Evolutionary conservation across 2,888 invertebrate species (phyloP).

Genomic region (Synergus japonicus): DNA sequence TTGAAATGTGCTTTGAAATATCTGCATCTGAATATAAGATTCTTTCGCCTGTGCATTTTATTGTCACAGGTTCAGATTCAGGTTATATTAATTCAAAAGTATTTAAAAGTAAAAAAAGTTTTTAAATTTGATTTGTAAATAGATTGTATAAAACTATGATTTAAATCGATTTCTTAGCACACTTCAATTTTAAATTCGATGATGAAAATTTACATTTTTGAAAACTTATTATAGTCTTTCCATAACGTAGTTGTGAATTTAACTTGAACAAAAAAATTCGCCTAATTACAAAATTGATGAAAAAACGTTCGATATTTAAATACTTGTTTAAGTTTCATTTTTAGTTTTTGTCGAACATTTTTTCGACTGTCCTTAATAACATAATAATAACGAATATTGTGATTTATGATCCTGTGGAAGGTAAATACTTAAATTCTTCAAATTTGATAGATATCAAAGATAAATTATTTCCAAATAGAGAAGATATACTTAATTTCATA

Average conservation of each 20-base stretch:
- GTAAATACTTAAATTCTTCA: too few relatives aligned
- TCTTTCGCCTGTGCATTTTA: background rate
- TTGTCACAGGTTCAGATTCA: background rate
- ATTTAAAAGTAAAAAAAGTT: background rate
- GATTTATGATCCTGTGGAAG: too few relatives aligned
- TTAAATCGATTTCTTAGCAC: background rate
- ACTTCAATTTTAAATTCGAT: background rate
- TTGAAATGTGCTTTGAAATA: background rate
- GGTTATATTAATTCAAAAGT: background rate
- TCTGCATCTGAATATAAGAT: background rate
- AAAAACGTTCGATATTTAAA: background rate
- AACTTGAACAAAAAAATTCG: background rate
- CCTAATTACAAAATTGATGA: background rate
- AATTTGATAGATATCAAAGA: too few relatives aligned
- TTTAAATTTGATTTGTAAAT: background rate
- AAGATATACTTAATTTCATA: too few relatives aligned
- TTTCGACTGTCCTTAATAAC: too few relatives aligned
- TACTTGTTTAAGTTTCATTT: background rate
- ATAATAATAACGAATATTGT: too few relatives aligned
- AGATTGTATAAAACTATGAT: background rate
- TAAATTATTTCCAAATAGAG: too few relatives aligned
- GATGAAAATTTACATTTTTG: background rate
- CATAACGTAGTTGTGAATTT: background rate
- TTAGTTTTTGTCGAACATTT: background rate
- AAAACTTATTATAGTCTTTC: background rate